These are phyloP conservation scores for Myocastor coypus DNA, from an alignment of 2,113 vertebrate genomes.

Conservation along the genomic window DNA sequence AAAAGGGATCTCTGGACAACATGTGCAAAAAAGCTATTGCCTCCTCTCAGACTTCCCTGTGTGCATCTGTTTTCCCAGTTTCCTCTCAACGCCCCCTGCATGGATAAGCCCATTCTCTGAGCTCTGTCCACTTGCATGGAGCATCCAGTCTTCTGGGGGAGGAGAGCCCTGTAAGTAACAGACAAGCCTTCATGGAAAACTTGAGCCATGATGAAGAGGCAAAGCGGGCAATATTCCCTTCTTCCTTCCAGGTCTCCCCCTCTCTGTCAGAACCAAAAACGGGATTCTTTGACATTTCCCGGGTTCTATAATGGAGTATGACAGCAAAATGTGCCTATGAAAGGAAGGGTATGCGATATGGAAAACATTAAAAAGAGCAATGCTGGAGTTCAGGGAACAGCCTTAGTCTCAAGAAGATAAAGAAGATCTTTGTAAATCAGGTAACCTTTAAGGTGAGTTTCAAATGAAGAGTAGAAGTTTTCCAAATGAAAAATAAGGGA, in stretches of 20 bases:
- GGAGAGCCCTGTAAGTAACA: neutral
- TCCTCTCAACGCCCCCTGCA: neutral
- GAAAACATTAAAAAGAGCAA: neutral
- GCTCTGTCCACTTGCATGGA: neutral
- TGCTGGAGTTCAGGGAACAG: neutral
- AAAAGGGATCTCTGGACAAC: neutral
- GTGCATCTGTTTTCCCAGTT: fast-evolving
- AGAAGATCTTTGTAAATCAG: neutral
- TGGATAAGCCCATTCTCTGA: neutral
- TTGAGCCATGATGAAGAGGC: neutral
- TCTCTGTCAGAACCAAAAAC: neutral
- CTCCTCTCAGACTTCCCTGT: neutral
- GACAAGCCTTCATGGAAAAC: neutral
- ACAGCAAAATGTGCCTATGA: neutral
- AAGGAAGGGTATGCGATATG: neutral
- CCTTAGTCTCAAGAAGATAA: neutral
- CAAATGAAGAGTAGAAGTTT: neutral
- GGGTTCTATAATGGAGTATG: neutral
- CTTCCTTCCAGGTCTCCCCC: neutral
- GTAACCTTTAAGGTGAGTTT: neutral
- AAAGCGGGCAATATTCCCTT: neutral
- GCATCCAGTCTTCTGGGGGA: neutral
- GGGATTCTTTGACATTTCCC: neutral
- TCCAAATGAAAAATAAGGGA: neutral
- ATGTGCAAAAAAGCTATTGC: neutral